Evolutionary conservation across 2,888 invertebrate genomes (phyloP).

Genomic region (Folsomia candida): DNA sequence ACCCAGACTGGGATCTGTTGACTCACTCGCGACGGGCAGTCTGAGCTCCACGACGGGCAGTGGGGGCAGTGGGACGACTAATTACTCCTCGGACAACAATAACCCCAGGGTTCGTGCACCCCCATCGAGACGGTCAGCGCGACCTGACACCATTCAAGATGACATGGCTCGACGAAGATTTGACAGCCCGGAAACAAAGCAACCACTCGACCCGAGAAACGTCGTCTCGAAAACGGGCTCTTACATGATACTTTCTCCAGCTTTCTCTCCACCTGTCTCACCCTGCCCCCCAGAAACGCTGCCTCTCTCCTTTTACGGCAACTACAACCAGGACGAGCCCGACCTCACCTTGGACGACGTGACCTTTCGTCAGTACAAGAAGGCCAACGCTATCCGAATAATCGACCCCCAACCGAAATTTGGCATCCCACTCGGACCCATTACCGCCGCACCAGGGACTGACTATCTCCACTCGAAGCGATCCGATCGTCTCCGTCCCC

Average conservation of each 20-base stretch:
- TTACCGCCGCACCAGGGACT: constrained; percentile 73
- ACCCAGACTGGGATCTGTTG: constrained; percentile 33
- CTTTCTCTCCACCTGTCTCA: constrained; percentile 55
- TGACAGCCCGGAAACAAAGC: constrained; percentile 55
- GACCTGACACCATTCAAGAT: constrained; percentile 68
- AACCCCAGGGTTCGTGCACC: constrained; percentile 51
- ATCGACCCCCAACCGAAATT: constrained; percentile 78
- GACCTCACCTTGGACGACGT: constrained; percentile 81
- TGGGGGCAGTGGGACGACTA: constrained; percentile 37
- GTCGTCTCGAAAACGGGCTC: constrained; percentile 61
- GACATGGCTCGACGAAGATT: constrained; percentile 78
- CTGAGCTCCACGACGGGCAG: constrained; percentile 1
- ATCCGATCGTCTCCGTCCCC: constrained; percentile 59
- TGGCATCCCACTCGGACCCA: constrained; percentile 83
- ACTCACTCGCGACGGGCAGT: constrained; percentile 42
- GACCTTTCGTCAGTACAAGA: constrained; percentile 74
- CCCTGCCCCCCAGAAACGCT: constrained; percentile 36
- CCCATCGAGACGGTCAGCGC: constrained; percentile 55
- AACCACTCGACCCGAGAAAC: constrained; percentile 54
- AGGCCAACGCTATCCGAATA: constrained; percentile 69
- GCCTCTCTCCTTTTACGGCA: constrained; percentile 13
- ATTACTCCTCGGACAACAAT: constrained; percentile 25
- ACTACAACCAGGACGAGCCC: constrained; percentile 61
- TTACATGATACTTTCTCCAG: constrained; percentile 69
- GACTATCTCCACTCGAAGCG: constrained; percentile 80